Evolutionary conservation across 2,797 vertebrate species (phyloP).

Genomic region (Microhierax caerulescens): DNA sequence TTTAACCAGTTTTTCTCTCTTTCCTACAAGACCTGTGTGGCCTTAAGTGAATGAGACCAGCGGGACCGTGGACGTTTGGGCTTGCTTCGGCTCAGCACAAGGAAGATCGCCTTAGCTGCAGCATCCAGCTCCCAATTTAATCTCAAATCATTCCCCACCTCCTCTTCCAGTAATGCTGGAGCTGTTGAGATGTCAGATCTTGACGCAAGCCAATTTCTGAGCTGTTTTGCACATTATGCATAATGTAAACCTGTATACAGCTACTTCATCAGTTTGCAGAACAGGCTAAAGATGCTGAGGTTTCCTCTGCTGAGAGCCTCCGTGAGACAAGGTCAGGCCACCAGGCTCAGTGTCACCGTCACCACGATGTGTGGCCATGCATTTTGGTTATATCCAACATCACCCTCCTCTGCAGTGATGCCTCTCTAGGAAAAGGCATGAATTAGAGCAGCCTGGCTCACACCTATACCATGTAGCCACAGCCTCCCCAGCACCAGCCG

Average conservation of each 20-base stretch:
- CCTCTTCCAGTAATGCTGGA: neutral
- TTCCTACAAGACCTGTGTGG: neutral
- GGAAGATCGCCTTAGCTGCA: neutral
- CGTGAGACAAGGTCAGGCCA: neutral
- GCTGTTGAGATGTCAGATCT: neutral
- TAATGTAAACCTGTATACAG: neutral
- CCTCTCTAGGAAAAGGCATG: too few species aligned
- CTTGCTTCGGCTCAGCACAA: neutral
- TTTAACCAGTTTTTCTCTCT: neutral
- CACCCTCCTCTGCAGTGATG: neutral
- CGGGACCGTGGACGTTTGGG: neutral
- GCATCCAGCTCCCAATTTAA: neutral
- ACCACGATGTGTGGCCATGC: rapidly evolving
- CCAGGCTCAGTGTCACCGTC: neutral
- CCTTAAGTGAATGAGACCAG: neutral
- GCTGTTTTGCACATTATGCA: neutral
- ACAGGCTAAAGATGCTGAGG: neutral
- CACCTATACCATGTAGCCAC: rapidly evolving
- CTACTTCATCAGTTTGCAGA: neutral
- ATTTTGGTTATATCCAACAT: neutral
- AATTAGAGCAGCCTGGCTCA: neutral
- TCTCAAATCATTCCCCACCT: neutral
- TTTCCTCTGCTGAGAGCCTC: neutral
- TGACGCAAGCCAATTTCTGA: neutral
- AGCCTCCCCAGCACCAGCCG: too few species aligned